These are phyloP conservation scores for Escarpia spicata DNA, from an alignment of 2,888 invertebrate species.

Conservation along the genomic window DNA sequence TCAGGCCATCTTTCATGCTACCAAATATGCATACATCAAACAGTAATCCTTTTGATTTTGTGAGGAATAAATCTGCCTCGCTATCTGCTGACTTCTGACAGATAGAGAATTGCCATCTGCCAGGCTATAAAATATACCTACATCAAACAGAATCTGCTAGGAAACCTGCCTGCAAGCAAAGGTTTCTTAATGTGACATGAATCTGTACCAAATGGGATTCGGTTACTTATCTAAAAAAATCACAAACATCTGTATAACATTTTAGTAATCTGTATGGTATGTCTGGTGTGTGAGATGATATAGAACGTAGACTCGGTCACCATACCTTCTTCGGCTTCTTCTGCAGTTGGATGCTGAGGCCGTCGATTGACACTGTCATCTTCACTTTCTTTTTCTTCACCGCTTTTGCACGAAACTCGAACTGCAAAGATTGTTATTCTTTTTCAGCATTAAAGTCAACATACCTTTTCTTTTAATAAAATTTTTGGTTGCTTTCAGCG, in stretches of 20 bases:
- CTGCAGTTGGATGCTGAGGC: conserved; percentile 87
- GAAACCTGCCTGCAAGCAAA: not conserved
- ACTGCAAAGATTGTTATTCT: conserved; percentile 74
- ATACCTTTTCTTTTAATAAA: not conserved
- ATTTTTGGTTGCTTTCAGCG: not conserved
- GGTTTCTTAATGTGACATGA: not conserved
- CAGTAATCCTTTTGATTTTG: no score
- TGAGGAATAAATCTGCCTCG: not conserved
- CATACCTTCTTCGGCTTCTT: conserved; percentile 72
- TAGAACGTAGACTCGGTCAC: not conserved
- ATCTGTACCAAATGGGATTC: not conserved
- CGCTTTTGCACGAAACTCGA: conserved; percentile 97
- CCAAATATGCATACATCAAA: no score
- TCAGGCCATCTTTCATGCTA: no score
- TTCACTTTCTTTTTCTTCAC: conserved; percentile 98
- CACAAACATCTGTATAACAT: not conserved
- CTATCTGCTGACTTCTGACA: not conserved
- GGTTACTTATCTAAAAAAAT: not conserved
- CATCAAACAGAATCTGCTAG: not conserved
- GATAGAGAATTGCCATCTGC: not conserved
- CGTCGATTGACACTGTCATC: conserved; percentile 93
- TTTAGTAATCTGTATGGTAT: not conserved
- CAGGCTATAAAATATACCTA: not conserved
- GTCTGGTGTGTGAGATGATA: not conserved
- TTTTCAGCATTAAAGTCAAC: not conserved